Conservation (phyloP, 23 tunicate species). For the Pegea sp. region DNA sequence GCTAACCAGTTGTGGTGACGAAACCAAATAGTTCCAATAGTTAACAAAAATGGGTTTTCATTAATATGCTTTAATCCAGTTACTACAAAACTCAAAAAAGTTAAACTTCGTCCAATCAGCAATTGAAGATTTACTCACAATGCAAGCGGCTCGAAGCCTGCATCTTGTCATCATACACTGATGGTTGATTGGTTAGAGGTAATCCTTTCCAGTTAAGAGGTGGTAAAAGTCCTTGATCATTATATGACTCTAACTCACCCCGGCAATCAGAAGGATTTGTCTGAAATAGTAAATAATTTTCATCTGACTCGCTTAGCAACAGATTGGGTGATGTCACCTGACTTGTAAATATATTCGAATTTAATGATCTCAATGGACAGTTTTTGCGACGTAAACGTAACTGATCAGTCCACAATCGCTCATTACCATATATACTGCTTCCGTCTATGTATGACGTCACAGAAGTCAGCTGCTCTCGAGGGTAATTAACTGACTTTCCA, state of each 20-base stretch:
- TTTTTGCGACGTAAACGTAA: conserved; percentile 6
- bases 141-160: conserved; percentile 20
- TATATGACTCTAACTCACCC: conserved; percentile 39
- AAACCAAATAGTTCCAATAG: conserved; percentile 56
- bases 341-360: conserved; percentile 7
- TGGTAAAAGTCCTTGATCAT: conserved; percentile 23
- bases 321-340: conserved; percentile 3
- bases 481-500: conserved; percentile 60
- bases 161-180: conserved; percentile 27
- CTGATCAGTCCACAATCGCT: conserved; percentile 14
- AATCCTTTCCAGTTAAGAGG: conserved; percentile 29
- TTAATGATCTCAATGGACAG: conserved; percentile 8
- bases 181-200: conserved; percentile 59
- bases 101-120: neutral
- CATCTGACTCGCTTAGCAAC: neutral
- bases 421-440: conserved; percentile 29
- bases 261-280: conserved; percentile 25
- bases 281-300: conserved; percentile 2
- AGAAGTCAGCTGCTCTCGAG: conserved; percentile 83
- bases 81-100: conserved; percentile 7
- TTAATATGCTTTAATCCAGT: conserved; percentile 38
- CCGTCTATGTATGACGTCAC: conserved; percentile 54
- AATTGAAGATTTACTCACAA: conserved; percentile 8
- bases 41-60: conserved; percentile 69
- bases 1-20: conserved; percentile 79